Evolutionary conservation across 1,140 invertebrate species (phyloP).

Genomic region (Samia ricini): DNA sequence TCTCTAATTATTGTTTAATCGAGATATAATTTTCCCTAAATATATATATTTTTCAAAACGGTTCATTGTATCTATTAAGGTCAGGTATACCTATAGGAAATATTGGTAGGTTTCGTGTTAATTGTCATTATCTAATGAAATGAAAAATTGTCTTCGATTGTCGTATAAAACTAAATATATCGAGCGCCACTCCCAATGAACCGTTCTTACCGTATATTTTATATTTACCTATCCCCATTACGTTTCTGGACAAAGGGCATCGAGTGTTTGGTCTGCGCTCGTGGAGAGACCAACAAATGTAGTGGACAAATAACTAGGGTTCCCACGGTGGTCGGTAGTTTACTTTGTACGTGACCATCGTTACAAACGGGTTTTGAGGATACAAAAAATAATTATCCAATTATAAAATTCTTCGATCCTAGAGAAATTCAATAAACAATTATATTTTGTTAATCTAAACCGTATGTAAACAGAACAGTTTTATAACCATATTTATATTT

Average conservation of each 20-base stretch:
- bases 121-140: no score
- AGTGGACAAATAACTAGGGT: conserved; percentile 54
- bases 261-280: conserved; percentile 65
- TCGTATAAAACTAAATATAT: conserved; percentile 29
- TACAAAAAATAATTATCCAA: conserved; percentile 9
- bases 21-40: no score
- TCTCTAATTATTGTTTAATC: no score
- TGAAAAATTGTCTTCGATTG: conserved; percentile 7
- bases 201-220: conserved; percentile 46
- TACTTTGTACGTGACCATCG: conserved; percentile 32
- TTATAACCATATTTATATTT: background rate
- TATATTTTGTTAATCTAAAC: background rate
- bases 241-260: conserved; percentile 71
- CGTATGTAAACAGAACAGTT: background rate
- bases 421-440: background rate
- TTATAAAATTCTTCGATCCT: conserved; percentile 1
- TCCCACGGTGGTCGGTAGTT: conserved; percentile 52
- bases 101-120: no score
- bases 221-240: conserved; percentile 74
- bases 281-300: conserved; percentile 51
- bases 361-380: background rate
- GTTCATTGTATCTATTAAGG: no score
- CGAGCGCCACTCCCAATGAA: conserved; percentile 48
- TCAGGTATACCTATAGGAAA: no score
- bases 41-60: no score